phyloP scores from a whole-genome alignment of 2,113 vertebrate species.

The Phasianus colchicus region DNA sequence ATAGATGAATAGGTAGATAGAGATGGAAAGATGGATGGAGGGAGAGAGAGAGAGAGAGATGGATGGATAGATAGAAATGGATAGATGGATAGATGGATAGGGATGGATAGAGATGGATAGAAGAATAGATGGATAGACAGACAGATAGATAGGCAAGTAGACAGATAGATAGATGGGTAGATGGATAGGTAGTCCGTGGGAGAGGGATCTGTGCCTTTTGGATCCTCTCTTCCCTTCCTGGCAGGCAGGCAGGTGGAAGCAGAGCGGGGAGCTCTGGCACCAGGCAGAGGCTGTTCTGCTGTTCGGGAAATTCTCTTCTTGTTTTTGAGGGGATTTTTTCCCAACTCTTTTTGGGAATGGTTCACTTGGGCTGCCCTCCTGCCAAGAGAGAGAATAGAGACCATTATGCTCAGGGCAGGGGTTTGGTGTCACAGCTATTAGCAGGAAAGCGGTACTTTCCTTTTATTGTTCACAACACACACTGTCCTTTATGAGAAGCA shows the following conservation, averaged over 20 bases:
- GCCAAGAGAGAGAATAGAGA: background rate
- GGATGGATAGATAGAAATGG: no score
- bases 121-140: no score
- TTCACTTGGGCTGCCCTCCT: conserved; percentile 3
- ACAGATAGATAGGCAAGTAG: no score
- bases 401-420: conserved; percentile 16
- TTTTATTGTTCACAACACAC: conserved; percentile 58
- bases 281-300: background rate
- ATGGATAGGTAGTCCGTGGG: background rate
- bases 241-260: conserved; percentile 16
- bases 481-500: conserved; percentile 38
- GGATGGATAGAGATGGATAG: no score
- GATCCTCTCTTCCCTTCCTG: conserved; percentile 14
- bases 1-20: no score
- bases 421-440: conserved; percentile 50
- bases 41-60: no score
- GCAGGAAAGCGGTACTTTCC: conserved; percentile 46
- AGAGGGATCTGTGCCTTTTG: conserved; percentile 26
- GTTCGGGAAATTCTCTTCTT: background rate
- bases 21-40: no score
- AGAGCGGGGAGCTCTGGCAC: conserved; percentile 12
- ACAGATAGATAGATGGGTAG: no score
- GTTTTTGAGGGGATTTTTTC: conserved; percentile 10
- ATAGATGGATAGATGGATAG: no score
- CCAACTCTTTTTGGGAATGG: conserved; percentile 22